phyloP scores from a whole-genome alignment of 2,113 vertebrate genomes.

The Campylomormyrus numenius region DNA sequence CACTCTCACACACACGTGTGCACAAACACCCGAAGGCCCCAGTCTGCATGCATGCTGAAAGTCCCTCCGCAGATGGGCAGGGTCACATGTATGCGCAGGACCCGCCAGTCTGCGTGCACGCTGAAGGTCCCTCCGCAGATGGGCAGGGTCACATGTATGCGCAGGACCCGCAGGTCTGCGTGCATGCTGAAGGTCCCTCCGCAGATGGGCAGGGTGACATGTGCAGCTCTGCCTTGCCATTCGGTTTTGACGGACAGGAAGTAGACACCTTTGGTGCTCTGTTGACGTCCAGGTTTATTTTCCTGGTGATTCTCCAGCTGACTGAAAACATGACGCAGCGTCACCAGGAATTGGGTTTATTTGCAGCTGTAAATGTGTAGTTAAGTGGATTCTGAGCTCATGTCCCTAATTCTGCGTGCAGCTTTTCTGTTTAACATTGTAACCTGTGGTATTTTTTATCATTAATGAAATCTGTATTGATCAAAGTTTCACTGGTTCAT shows the following conservation, averaged over 20 bases:
- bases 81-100: too few relatives aligned
- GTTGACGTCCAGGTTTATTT: background rate
- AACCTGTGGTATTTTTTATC: background rate
- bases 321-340: background rate
- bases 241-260: background rate
- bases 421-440: slow-evolving; percentile 3
- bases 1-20: too few relatives aligned
- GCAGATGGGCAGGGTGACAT: background rate
- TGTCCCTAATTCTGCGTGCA: background rate
- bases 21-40: background rate
- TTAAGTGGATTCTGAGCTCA: background rate
- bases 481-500: background rate
- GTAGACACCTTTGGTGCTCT: background rate
- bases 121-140: too few relatives aligned
- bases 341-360: background rate
- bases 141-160: too few relatives aligned
- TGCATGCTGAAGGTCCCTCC: background rate
- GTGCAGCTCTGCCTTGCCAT: background rate
- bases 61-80: too few relatives aligned
- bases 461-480: background rate
- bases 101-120: too few relatives aligned
- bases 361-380: background rate
- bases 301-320: background rate
- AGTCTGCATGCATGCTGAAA: too few relatives aligned
- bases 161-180: background rate